Percentiles rank a stretch among this genome's conserved stretches.
Evolutionary conservation across 2,113 vertebrate species (phyloP).

Genomic region (Microtus pennsylvanicus): DNA sequence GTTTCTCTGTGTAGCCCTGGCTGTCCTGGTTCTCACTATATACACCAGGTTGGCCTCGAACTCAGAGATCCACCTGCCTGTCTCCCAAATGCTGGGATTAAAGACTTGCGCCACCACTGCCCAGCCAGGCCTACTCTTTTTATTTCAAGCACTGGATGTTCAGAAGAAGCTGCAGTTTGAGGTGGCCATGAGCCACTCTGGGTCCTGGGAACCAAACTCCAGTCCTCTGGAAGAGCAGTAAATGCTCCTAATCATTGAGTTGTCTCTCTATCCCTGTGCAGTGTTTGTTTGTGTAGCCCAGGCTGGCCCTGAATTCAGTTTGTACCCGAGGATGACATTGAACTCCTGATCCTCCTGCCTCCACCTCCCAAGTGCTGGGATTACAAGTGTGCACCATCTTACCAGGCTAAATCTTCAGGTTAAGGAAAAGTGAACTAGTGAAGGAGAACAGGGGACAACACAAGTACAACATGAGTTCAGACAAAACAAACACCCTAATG

Average conservation of each 20-base stretch:
- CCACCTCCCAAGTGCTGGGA: neutral
- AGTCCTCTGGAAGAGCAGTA: neutral
- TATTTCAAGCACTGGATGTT: neutral
- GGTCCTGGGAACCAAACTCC: neutral
- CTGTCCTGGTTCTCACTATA: neutral
- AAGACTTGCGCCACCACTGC: neutral
- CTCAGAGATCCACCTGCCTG: neutral
- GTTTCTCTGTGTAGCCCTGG: neutral
- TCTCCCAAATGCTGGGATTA: neutral
- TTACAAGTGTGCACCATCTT: neutral
- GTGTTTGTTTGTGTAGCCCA: neutral
- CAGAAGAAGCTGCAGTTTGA: neutral
- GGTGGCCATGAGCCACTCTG: neutral
- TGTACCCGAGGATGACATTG: neutral
- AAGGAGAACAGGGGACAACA: neutral
- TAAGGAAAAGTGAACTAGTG: neutral
- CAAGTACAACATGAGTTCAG: neutral
- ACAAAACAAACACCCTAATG: neutral
- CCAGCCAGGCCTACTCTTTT: neutral
- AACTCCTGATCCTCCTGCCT: neutral
- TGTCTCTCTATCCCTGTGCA: neutral
- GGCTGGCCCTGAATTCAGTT: neutral
- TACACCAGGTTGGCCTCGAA: neutral
- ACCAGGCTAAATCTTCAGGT: neutral
- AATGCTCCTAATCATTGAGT: neutral